Conservation (phyloP, 2,888 invertebrate genomes). For the Tromatobia lineatoria region DNA sequence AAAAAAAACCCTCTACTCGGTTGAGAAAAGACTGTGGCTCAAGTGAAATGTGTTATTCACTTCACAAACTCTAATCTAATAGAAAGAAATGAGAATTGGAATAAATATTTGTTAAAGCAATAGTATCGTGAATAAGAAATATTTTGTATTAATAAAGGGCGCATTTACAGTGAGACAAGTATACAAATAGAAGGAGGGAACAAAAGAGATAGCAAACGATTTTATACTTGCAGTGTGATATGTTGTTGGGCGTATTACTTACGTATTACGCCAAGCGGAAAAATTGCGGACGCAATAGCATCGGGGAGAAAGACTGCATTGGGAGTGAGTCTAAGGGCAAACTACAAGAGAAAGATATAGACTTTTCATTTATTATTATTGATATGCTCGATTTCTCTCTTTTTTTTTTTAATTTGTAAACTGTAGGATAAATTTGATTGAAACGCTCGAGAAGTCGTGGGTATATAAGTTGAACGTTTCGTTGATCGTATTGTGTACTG, state of each 20-base stretch:
- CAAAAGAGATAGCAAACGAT: constrained; percentile 12
- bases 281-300: constrained; percentile 9
- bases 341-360: constrained; percentile 29
- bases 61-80: too few species aligned
- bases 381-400: constrained; percentile 51
- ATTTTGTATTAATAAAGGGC: background rate
- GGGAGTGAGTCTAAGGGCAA: constrained; percentile 54
- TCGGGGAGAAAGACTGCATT: constrained; percentile 52
- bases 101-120: too few species aligned
- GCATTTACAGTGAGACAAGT: background rate
- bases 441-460: constrained; percentile 40
- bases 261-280: constrained; percentile 16
- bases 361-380: constrained; percentile 40
- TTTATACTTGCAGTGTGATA: constrained; percentile 18
- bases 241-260: constrained; percentile 5
- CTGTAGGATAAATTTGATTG: constrained; percentile 30
- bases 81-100: too few species aligned
- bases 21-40: too few species aligned
- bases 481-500: constrained; percentile 60
- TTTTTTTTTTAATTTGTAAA: background rate
- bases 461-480: constrained; percentile 47
- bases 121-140: too few species aligned
- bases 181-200: background rate
- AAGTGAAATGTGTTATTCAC: too few species aligned
- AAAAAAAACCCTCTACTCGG: too few species aligned